Evolutionary conservation across 2,797 vertebrate genomes (phyloP).

Genomic region (Sebastes aleutianus): DNA sequence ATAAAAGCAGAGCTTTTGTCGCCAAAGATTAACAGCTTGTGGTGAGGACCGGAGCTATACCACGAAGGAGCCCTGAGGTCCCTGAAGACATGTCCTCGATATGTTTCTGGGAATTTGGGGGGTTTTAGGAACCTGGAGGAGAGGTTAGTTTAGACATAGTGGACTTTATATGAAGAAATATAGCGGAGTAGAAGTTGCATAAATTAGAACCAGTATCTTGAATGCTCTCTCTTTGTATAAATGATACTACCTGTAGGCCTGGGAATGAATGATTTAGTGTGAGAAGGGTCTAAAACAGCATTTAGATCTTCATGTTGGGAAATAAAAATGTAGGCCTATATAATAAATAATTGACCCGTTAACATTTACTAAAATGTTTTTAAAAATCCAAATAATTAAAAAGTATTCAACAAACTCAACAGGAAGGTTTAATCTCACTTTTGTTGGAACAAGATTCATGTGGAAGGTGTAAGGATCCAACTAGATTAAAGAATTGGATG

Average conservation of each 20-base stretch:
- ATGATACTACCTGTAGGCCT: neutral
- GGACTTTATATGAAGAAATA: neutral
- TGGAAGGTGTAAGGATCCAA: neutral
- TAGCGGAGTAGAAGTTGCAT: neutral
- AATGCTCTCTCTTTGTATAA: neutral
- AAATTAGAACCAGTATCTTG: neutral
- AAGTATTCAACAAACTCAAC: neutral
- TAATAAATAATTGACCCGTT: neutral
- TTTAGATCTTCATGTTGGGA: neutral
- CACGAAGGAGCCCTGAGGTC: neutral
- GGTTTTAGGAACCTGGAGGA: neutral
- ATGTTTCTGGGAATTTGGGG: neutral
- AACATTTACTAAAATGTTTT: neutral
- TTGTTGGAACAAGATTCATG: neutral
- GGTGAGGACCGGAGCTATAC: neutral
- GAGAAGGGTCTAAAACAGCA: neutral
- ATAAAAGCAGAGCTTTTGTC: conserved; percentile 42
- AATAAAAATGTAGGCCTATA: neutral
- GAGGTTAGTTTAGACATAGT: neutral
- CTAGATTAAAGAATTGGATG: neutral
- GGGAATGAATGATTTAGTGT: neutral
- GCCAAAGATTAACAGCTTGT: no score
- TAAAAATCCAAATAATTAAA: neutral
- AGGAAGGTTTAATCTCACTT: neutral
- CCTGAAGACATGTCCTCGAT: neutral